A percentile compares a stretch with the other conserved stretches of the same genome.
These are phyloP conservation scores for Datnioides undecimradiatus DNA, from an alignment of 2,113 vertebrate genomes.

Conservation along the genomic window DNA sequence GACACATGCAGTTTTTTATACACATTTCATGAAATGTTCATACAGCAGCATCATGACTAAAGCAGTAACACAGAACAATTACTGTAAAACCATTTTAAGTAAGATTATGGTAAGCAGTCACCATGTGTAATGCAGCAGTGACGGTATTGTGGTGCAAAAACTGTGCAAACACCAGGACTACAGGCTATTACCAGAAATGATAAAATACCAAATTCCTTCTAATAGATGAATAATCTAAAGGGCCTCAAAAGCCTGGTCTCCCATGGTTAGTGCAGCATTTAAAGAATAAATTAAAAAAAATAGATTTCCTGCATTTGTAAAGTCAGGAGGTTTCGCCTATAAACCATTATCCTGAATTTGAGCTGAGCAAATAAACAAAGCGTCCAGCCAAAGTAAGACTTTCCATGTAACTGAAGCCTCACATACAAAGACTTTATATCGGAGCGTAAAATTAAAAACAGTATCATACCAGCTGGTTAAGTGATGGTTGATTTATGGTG, in stretches of 20 bases:
- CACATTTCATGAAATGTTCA: too few relatives aligned
- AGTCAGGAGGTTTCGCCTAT: not conserved
- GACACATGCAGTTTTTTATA: too few relatives aligned
- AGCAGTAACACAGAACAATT: not conserved
- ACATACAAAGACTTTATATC: slow-evolving; percentile 23
- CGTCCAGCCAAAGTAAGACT: slow-evolving; percentile 12
- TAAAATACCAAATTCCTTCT: not conserved
- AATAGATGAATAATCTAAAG: not conserved
- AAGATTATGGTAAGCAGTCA: not conserved
- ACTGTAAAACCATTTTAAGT: not conserved
- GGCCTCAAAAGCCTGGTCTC: not conserved
- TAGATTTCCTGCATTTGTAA: not conserved
- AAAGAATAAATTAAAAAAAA: not conserved
- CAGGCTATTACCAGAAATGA: not conserved
- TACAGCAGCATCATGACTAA: too few relatives aligned
- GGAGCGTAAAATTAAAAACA: slow-evolving; percentile 44
- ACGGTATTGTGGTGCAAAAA: not conserved
- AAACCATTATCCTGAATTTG: slow-evolving; percentile 9
- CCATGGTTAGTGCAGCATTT: not conserved
- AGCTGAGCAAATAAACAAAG: slow-evolving; percentile 35
- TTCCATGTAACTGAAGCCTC: slow-evolving; percentile 54
- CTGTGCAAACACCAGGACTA: not conserved
- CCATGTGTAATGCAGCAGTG: not conserved
- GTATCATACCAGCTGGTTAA: slow-evolving; percentile 28
- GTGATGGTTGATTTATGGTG: slow-evolving; percentile 56